These are phyloP conservation scores for Panthera uncia DNA, from an alignment of 2,113 vertebrate species.

Conservation along the genomic window DNA sequence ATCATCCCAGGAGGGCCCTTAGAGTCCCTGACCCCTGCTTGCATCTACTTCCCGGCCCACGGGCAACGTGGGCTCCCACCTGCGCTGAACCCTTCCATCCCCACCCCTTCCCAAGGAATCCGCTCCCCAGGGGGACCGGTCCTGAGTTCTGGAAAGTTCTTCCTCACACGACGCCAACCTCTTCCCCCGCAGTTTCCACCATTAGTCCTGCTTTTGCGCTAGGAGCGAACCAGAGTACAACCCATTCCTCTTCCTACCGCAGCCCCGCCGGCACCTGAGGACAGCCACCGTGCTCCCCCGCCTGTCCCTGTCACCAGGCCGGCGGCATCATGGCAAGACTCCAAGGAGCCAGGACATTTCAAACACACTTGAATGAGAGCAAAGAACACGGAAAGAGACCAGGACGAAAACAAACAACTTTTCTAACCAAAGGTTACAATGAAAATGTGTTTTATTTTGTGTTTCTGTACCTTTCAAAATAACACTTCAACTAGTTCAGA, in stretches of 20 bases:
- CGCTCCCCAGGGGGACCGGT: not conserved
- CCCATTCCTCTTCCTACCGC: not conserved
- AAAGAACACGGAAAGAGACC: not conserved
- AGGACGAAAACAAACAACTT: constrained; percentile 19
- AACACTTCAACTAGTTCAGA: constrained; percentile 29
- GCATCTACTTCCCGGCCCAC: not conserved
- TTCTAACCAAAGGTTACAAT: not conserved
- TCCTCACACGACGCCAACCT: not conserved
- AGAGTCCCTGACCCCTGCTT: not conserved
- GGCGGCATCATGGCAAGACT: rapidly evolving
- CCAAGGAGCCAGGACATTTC: not conserved
- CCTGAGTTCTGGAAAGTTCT: not conserved
- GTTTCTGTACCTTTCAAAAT: constrained; percentile 60
- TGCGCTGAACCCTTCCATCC: not conserved
- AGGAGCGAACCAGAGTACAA: rapidly evolving
- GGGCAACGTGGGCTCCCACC: rapidly evolving
- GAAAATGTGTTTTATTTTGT: constrained; percentile 58
- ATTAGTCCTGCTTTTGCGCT: not conserved
- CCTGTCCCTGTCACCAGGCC: rapidly evolving
- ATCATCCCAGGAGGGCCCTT: not conserved
- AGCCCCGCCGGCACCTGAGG: not conserved
- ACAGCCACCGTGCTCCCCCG: rapidly evolving
- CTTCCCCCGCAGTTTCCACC: not conserved
- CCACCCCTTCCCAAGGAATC: not conserved
- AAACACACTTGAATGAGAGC: not conserved